A percentile compares a stretch with the other conserved stretches of the same genome.
Evolutionary conservation across 2,888 invertebrate genomes (phyloP).

Genomic region (Leptinotarsa rubiginosa): DNA sequence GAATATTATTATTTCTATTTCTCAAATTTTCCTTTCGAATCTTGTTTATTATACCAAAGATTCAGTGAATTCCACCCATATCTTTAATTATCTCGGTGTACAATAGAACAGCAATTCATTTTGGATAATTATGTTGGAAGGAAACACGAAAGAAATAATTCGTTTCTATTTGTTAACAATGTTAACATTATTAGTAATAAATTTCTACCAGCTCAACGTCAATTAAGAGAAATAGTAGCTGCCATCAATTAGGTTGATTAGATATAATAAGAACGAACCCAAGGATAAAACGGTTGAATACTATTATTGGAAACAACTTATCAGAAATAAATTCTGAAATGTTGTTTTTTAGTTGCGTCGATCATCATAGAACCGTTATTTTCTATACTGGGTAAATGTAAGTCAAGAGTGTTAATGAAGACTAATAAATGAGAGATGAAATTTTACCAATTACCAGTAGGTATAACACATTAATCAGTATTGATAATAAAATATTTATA

Average conservation of each 20-base stretch:
- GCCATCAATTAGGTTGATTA: slow-evolving; percentile 6
- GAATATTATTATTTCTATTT: no score
- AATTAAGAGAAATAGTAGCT: slow-evolving; percentile 12
- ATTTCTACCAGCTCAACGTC: slow-evolving; percentile 5
- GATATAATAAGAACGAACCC: not conserved
- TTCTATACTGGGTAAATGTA: no score
- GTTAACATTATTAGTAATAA: slow-evolving; percentile 3
- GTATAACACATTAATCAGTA: no score
- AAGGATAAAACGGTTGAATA: not conserved
- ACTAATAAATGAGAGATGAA: no score
- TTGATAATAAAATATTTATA: no score
- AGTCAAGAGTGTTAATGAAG: no score
- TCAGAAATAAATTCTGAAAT: not conserved
- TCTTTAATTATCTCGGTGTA: not conserved
- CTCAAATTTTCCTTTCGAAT: no score
- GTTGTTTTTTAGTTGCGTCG: not conserved
- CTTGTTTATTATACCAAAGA: no score
- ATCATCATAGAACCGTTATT: no score
- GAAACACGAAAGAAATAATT: slow-evolving; percentile 9
- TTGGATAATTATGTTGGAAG: not conserved
- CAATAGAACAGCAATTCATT: not conserved
- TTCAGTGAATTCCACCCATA: no score
- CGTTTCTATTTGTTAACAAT: slow-evolving; percentile 8
- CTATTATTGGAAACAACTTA: not conserved
- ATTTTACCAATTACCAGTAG: no score